Evolutionary conservation across 2,113 vertebrate species (phyloP).

Genomic region (Catharus bicknelli): DNA sequence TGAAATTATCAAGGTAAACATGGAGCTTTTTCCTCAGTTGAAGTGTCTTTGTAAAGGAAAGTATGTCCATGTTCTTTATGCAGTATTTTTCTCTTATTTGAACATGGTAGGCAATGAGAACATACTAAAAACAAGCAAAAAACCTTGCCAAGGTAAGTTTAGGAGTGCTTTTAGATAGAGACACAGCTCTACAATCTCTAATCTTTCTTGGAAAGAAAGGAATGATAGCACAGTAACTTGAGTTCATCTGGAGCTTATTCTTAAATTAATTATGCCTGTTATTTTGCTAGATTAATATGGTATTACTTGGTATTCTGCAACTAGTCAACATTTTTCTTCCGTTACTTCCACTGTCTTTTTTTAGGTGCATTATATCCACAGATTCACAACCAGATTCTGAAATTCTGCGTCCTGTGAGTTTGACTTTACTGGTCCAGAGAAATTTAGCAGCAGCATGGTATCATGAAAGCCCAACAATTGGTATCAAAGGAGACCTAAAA

Average conservation of each 20-base stretch:
- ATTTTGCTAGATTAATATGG: background rate
- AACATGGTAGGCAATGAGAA: background rate
- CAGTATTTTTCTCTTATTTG: background rate
- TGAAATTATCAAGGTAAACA: conserved; percentile 88
- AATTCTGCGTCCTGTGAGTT: conserved; percentile 88
- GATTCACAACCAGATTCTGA: conserved; percentile 71
- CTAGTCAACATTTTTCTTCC: background rate
- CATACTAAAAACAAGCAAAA: background rate
- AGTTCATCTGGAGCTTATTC: background rate
- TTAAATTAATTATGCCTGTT: background rate
- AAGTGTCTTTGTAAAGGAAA: background rate
- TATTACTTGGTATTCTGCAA: background rate
- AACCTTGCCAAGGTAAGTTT: background rate
- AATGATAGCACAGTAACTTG: background rate
- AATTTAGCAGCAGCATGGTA: conserved; percentile 92
- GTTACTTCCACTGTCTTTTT: background rate
- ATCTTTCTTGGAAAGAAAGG: background rate
- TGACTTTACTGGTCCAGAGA: conserved; percentile 85
- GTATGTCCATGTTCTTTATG: rapidly evolving
- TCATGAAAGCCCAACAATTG: conserved; percentile 81
- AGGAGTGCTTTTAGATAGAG: background rate
- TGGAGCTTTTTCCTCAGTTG: background rate
- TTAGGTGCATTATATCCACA: conserved; percentile 76
- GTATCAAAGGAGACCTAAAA: conserved; percentile 88
- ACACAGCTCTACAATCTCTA: background rate